These are phyloP conservation scores for Sepioteuthis lessoniana DNA, from an alignment of 2,888 invertebrate genomes.

Conservation along the genomic window DNA sequence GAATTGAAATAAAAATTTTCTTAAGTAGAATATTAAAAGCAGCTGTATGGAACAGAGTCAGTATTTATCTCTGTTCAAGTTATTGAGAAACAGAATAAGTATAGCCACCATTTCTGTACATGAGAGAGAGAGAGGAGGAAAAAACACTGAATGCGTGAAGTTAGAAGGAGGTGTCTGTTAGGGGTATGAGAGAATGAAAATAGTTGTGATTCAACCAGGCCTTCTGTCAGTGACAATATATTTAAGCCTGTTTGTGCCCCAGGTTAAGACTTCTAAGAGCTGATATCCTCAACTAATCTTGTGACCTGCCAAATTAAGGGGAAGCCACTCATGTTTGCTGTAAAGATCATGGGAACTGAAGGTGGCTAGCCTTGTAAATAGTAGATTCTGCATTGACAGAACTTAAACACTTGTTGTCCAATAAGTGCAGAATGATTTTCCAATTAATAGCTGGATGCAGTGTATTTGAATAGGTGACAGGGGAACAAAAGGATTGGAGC, in stretches of 20 bases:
- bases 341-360: conserved; percentile 18
- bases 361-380: conserved; percentile 20
- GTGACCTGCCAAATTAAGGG: conserved; percentile 33
- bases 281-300: conserved; percentile 21
- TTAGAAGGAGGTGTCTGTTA: not conserved
- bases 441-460: not conserved
- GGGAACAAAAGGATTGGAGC: not conserved
- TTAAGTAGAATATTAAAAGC: not conserved
- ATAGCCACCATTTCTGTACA: conserved; percentile 7
- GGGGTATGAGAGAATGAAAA: not conserved
- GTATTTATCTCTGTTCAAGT: not conserved
- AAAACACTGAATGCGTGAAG: not conserved
- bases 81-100: not conserved
- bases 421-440: conserved; percentile 9
- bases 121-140: not conserved
- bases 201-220: not conserved
- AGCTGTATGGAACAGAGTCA: not conserved
- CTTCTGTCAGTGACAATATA: conserved; percentile 33
- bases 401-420: not conserved
- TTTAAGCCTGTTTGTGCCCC: conserved; percentile 21
- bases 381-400: not conserved
- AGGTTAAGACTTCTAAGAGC: conserved; percentile 15
- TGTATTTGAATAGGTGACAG: not conserved
- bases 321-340: not conserved
- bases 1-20: not conserved